phyloP scores from a whole-genome alignment of 1,140 invertebrate species.

The Drosophila carrolli region DNA sequence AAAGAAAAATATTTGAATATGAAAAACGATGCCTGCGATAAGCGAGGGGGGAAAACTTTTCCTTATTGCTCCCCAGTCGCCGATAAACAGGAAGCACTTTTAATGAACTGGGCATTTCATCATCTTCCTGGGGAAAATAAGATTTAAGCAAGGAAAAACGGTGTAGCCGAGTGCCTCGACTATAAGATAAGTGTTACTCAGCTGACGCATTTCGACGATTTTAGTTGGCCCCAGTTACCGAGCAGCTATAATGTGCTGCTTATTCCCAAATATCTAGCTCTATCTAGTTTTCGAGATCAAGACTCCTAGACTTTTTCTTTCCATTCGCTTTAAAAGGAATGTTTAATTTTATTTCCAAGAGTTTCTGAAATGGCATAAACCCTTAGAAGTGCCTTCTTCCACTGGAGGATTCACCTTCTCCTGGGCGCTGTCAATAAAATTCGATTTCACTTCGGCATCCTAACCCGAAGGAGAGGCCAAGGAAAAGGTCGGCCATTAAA shows the following conservation, averaged over 20 bases:
- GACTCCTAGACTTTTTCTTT: no score
- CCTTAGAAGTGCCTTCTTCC: background rate
- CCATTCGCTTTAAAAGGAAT: background rate
- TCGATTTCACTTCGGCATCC: slow-evolving; percentile 40
- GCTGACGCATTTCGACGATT: no score
- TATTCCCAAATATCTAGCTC: no score
- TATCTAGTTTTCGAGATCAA: no score
- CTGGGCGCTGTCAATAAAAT: slow-evolving; percentile 52
- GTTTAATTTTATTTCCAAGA: slow-evolving; percentile 10
- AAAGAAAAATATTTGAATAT: slow-evolving; percentile 70
- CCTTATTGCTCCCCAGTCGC: slow-evolving; percentile 74
- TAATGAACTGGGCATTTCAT: slow-evolving; percentile 73
- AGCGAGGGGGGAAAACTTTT: slow-evolving; percentile 51
- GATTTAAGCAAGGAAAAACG: background rate
- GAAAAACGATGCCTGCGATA: slow-evolving; percentile 67
- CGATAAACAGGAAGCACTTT: slow-evolving; percentile 59
- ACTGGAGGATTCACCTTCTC: slow-evolving; percentile 27
- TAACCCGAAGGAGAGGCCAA: slow-evolving; percentile 3
- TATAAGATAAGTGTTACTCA: no score
- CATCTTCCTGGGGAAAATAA: slow-evolving; percentile 41
- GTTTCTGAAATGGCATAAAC: slow-evolving; percentile 1
- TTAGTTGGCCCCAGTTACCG: no score
- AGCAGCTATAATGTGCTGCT: no score
- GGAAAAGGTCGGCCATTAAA: slow-evolving; percentile 81
- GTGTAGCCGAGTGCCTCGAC: no score